A percentile compares a stretch with the other conserved stretches of the same genome.
These are phyloP conservation scores for Leiothrix lutea DNA, from an alignment of 2,113 vertebrate genomes.

Conservation along the genomic window DNA sequence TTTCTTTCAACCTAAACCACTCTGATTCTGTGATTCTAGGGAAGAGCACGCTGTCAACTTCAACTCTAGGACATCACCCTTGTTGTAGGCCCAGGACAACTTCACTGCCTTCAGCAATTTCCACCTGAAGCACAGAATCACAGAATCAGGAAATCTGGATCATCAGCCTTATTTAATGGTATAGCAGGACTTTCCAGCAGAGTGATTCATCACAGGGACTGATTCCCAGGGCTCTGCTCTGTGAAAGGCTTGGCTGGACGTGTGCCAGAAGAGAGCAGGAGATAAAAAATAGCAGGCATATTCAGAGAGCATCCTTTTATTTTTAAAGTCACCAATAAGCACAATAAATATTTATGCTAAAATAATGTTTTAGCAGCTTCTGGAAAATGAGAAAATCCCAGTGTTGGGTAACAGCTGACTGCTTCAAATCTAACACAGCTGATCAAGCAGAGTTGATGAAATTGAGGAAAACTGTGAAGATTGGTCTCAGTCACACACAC, in stretches of 20 bases:
- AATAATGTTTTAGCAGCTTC: background rate
- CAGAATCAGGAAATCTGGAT: background rate
- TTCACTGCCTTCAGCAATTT: background rate
- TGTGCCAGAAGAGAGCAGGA: background rate
- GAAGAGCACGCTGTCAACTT: background rate
- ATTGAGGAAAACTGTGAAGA: background rate
- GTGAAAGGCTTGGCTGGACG: background rate
- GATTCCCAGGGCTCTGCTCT: background rate
- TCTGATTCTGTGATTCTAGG: background rate
- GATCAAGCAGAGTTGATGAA: background rate
- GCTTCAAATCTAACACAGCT: background rate
- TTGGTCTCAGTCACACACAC: background rate
- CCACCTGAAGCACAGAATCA: background rate
- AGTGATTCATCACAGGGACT: conserved; percentile 6
- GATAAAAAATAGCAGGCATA: background rate
- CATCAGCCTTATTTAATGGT: background rate
- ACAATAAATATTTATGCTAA: background rate
- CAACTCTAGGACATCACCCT: background rate
- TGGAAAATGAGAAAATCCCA: background rate
- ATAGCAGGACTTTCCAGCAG: background rate
- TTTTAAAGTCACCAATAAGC: background rate
- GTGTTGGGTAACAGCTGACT: background rate
- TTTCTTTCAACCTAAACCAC: background rate
- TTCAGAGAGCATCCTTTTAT: background rate
- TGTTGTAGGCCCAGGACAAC: background rate